These are phyloP conservation scores for Teleogryllus oceanicus DNA, from an alignment of 2,888 invertebrate species.

Conservation along the genomic window DNA sequence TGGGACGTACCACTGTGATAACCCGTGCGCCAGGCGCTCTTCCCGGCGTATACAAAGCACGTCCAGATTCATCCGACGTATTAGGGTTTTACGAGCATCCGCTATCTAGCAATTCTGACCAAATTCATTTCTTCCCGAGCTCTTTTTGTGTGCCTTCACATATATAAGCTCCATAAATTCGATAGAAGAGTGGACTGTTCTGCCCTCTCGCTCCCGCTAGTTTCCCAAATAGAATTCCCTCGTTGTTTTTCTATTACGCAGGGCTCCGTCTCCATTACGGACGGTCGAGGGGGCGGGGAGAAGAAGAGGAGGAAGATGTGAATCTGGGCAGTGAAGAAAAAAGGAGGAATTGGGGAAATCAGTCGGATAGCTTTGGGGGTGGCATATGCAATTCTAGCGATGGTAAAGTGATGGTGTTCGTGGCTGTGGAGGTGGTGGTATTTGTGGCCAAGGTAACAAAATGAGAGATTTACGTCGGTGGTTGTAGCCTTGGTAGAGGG, in stretches of 20 bases:
- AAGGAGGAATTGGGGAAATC: no score
- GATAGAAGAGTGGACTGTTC: neutral
- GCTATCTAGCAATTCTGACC: neutral
- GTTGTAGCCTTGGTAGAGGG: no score
- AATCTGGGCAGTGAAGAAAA: no score
- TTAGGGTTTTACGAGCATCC: slow-evolving; percentile 18
- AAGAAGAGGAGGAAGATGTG: neutral
- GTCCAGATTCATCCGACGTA: slow-evolving; percentile 18
- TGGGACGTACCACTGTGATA: neutral
- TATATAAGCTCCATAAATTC: slow-evolving; percentile 18
- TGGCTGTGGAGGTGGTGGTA: no score
- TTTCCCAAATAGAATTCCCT: slow-evolving; percentile 9
- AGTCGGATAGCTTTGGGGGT: no score
- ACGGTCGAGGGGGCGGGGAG: neutral
- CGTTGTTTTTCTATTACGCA: slow-evolving; percentile 12
- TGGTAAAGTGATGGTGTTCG: no score
- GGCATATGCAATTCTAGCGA: no score
- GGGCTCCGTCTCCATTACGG: neutral
- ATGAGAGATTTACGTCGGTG: no score
- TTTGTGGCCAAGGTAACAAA: no score
- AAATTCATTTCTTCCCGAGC: slow-evolving; percentile 2
- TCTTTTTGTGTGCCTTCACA: neutral
- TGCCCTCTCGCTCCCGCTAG: neutral
- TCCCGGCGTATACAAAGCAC: neutral
- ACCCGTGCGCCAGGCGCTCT: neutral